Percentiles rank a stretch among this genome's conserved stretches.
Evolutionary conservation across 1,140 invertebrate genomes (phyloP).

Genomic region (Microplitis mediator): DNA sequence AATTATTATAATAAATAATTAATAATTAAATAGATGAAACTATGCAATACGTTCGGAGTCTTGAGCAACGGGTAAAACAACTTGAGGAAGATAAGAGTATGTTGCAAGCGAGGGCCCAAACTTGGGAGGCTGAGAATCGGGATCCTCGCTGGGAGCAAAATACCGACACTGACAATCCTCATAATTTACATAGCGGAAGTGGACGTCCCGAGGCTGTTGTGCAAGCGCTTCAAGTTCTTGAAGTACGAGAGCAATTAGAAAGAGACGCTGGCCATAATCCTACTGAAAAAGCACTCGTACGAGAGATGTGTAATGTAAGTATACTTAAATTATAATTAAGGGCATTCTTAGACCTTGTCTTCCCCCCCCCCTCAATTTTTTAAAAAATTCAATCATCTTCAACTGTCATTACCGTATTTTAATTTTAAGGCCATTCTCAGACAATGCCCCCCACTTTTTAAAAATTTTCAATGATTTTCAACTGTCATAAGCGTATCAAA

Average conservation of each 20-base stretch:
- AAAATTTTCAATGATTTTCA: no score
- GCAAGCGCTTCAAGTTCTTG: conserved; percentile 86
- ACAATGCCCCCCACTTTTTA: no score
- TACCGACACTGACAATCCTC: conserved; percentile 53
- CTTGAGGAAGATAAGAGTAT: conserved; percentile 80
- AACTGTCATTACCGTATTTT: no score
- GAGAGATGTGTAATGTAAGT: conserved; percentile 96
- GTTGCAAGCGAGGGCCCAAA: conserved; percentile 60
- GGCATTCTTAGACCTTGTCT: no score
- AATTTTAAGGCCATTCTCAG: no score
- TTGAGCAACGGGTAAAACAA: conserved; percentile 84
- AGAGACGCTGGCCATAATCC: conserved; percentile 78
- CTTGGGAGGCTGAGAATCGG: conserved; percentile 56
- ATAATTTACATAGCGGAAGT: conserved; percentile 41
- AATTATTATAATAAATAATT: conserved; percentile 46
- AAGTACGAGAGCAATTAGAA: conserved; percentile 88
- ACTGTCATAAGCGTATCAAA: no score
- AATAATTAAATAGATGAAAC: conserved; percentile 69
- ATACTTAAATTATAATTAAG: not conserved
- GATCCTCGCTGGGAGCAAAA: conserved; percentile 54
- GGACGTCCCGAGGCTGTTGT: conserved; percentile 86
- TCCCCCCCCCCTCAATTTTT: no score
- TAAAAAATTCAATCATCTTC: no score
- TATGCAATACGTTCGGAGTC: conserved; percentile 84
- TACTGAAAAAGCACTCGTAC: conserved; percentile 88